Evolutionary conservation across 2,797 vertebrate species (phyloP).

Genomic region (Xenentodon cancila): DNA sequence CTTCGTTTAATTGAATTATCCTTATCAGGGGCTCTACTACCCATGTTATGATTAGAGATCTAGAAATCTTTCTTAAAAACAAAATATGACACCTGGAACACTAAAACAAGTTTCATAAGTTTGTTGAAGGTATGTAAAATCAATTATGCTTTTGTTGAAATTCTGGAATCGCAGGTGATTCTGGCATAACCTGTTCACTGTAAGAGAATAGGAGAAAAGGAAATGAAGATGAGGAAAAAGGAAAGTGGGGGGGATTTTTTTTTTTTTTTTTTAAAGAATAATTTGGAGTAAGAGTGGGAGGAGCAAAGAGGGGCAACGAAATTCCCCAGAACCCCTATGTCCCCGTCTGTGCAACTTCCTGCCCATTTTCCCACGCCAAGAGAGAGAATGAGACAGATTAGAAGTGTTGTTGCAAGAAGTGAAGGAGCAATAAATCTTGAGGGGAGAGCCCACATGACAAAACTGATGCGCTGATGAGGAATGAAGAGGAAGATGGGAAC

Average conservation of each 20-base stretch:
- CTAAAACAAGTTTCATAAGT: too few species aligned
- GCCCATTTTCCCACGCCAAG: slow-evolving; percentile 66
- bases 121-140: too few species aligned
- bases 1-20: too few species aligned
- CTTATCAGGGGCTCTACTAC: too few species aligned
- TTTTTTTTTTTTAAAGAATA: too few species aligned
- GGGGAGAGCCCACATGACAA: slow-evolving; percentile 23
- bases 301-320: slow-evolving; percentile 30
- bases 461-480: slow-evolving; percentile 17
- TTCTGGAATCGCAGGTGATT: slow-evolving; percentile 24
- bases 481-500: not conserved
- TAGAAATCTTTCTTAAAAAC: too few species aligned
- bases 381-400: slow-evolving; percentile 47
- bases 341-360: slow-evolving; percentile 70
- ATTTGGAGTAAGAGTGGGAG: slow-evolving; percentile 5
- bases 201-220: not conserved
- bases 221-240: not conserved
- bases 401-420: slow-evolving; percentile 57
- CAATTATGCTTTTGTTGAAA: not conserved
- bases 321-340: slow-evolving; percentile 59
- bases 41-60: too few species aligned
- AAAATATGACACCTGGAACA: too few species aligned
- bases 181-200: slow-evolving; percentile 12
- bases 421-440: slow-evolving; percentile 32
- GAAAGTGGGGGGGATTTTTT: not conserved